Evolutionary conservation across 2,797 vertebrate species (phyloP).

Genomic region (Hydrocynus forskahlii): DNA sequence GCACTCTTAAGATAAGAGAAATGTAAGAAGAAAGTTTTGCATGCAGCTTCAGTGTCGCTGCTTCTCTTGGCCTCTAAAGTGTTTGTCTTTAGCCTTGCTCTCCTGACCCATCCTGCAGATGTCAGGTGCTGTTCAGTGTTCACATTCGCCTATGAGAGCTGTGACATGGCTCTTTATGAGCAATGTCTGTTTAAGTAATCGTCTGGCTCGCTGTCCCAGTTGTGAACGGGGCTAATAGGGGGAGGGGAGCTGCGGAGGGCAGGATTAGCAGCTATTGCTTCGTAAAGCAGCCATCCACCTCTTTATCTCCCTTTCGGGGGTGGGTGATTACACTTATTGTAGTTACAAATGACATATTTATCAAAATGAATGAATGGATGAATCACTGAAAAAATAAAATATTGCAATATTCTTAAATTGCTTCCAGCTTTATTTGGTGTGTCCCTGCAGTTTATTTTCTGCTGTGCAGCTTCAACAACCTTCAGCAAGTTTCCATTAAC

Average conservation of each 20-base stretch:
- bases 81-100: background rate
- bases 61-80: background rate
- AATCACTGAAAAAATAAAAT: background rate
- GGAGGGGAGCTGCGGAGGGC: background rate
- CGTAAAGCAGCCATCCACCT: constrained; percentile 31
- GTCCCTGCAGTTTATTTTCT: no score
- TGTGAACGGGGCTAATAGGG: constrained; percentile 1
- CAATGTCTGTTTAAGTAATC: constrained; percentile 17
- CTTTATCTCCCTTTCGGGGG: background rate
- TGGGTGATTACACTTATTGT: background rate
- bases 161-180: constrained; percentile 2
- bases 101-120: background rate
- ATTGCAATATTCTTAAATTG: background rate
- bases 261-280: constrained; percentile 31
- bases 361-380: background rate
- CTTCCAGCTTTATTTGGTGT: background rate
- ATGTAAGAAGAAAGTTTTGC: background rate
- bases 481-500: no score
- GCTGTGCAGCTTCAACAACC: background rate
- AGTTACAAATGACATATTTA: background rate
- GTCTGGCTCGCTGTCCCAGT: constrained; percentile 22
- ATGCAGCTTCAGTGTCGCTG: background rate
- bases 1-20: background rate
- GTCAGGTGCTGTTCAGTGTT: background rate
- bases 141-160: background rate